Conservation (phyloP, 1,140 invertebrate genomes). For the Ruditapes philippinarum region DNA sequence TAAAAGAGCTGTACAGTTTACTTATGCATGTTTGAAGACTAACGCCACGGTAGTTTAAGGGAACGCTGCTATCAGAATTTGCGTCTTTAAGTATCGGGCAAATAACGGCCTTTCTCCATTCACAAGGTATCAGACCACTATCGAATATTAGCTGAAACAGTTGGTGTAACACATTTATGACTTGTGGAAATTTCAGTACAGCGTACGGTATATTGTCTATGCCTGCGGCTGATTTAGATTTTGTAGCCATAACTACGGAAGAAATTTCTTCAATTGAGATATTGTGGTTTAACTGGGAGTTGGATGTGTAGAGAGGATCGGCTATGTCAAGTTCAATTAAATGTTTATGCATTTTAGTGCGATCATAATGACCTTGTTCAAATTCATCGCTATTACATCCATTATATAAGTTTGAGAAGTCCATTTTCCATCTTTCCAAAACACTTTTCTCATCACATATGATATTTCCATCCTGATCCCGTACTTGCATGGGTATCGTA, state of each 20-base stretch:
- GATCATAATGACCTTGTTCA: background rate
- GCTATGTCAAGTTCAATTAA: slow-evolving; percentile 30
- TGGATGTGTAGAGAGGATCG: slow-evolving; percentile 9
- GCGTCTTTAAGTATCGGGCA: no score
- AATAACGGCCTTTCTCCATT: no score
- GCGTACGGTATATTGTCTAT: slow-evolving; percentile 8
- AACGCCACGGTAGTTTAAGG: no score
- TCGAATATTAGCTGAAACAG: no score
- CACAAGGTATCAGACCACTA: no score
- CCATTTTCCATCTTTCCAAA: background rate
- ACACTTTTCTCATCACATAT: background rate
- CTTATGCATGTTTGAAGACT: no score
- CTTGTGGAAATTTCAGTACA: slow-evolving; percentile 11
- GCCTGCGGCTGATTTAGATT: background rate
- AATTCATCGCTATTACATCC: background rate
- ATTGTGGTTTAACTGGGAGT: background rate
- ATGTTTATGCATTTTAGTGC: background rate
- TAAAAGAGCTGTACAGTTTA: no score
- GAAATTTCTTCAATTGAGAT: slow-evolving; percentile 15
- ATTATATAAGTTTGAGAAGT: slow-evolving; percentile 8
- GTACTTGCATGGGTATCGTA: background rate
- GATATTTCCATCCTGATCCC: background rate
- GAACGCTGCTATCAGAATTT: no score
- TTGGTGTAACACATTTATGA: no score
- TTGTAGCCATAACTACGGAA: background rate